Percentiles rank a stretch among this genome's conserved stretches.
These are phyloP conservation scores for human DNA, from an alignment of 2,113 vertebrate genomes.

Conservation along the genomic window GRCh38 chr11:114375001-114375500, in stretches of 20 bases:
- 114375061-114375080: constrained; percentile 8
- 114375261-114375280: constrained; percentile 53
- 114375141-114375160: constrained; percentile 64
- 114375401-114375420: constrained; percentile 66
- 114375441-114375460: constrained; percentile 74
- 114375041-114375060: not conserved
- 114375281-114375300: constrained; percentile 54
- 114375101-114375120: constrained; percentile 12
- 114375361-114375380: constrained; percentile 68
- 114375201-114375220: constrained; percentile 48
- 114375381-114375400: constrained; percentile 68
- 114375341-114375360: constrained; percentile 71
- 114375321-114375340: constrained; percentile 46
- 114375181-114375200: constrained; percentile 44
- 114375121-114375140: constrained; percentile 71
- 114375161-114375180: constrained; percentile 48
- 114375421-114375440: constrained; percentile 61
- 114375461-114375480: constrained; percentile 53
- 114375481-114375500: constrained; percentile 42
- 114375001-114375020: not conserved
- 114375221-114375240: constrained; percentile 31
- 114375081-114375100: not conserved
- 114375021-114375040: not conserved
- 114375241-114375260: constrained; percentile 58
- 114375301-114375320: constrained; percentile 63